Percentiles rank a stretch among this genome's conserved stretches.
phyloP scores from a whole-genome alignment of 2,797 vertebrate genomes.

The Danio jaintianensis region DNA sequence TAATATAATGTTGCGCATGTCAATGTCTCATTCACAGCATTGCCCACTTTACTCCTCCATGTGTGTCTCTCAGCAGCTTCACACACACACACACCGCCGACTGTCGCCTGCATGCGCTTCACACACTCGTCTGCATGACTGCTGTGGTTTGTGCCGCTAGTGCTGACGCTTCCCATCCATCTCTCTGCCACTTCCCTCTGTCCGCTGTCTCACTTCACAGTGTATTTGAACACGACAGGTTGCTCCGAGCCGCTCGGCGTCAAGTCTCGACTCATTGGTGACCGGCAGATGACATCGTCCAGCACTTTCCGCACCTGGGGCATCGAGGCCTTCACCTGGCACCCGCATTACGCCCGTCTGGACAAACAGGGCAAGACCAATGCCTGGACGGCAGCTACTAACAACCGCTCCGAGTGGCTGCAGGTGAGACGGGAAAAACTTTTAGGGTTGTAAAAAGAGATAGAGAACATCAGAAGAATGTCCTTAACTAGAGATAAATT shows the following conservation, averaged over 20 bases:
- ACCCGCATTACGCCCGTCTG: slow-evolving; percentile 88
- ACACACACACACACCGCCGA: slow-evolving; percentile 13
- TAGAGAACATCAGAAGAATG: not conserved
- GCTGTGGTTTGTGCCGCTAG: slow-evolving; percentile 46
- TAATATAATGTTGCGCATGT: not conserved
- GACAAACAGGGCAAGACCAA: slow-evolving; percentile 97
- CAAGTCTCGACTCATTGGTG: slow-evolving; percentile 85
- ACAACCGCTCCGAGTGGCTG: slow-evolving; percentile 86
- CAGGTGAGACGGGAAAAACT: slow-evolving; percentile 80
- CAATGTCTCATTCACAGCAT: slow-evolving; percentile 25
- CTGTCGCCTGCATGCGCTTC: slow-evolving; percentile 26
- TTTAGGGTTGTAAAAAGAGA: not conserved
- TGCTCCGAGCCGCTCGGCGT: slow-evolving; percentile 93
- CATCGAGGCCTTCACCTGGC: slow-evolving; percentile 89
- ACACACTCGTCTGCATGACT: slow-evolving; percentile 50
- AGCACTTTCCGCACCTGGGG: slow-evolving; percentile 92
- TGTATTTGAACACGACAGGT: slow-evolving; percentile 90
- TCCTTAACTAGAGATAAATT: too few relatives aligned
- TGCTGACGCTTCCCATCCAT: slow-evolving; percentile 57
- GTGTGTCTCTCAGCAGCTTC: slow-evolving; percentile 43
- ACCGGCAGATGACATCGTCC: slow-evolving; percentile 90
- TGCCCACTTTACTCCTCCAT: slow-evolving; percentile 20
- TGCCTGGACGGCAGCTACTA: slow-evolving; percentile 88
- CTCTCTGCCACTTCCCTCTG: slow-evolving; percentile 61
- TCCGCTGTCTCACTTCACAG: slow-evolving; percentile 70